Evolutionary conservation across 2,113 vertebrate species (phyloP), one percentile per base, ranked within the genome.

Genomic region (Oreochromis tanganicae): DNA sequence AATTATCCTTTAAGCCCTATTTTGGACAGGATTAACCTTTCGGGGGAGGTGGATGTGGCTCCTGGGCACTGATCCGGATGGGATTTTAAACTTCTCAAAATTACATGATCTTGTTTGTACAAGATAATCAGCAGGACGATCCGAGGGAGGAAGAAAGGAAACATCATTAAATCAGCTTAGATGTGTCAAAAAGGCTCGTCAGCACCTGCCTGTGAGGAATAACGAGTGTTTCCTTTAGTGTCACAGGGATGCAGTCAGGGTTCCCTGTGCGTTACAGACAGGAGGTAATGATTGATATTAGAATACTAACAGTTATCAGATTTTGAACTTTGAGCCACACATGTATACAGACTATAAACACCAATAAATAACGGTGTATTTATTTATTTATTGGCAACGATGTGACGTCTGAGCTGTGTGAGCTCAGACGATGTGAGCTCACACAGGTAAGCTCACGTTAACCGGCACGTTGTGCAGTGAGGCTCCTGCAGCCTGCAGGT

Each of bases 1-100:
- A 78, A 78, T 50, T 78, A 78, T 78, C 73, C 73, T 78, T 52
- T 78, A 78, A 78, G 46, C 27, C 46, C 46, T 78, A 78, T 78
- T 78, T 78, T 78, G 73, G 73, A 78, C 9, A 6, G 73, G 73
- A 78, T 78, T 78, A 78, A 78, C 46, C 73, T 78, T 52, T n/a
- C 3, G 17, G 41, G 50, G 73, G 73, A 52, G 4, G 73, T 5
- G 27, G 43, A 52, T 78, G 46, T 32, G 73, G 27, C 48, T 78
- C 46, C 27, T 8, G 73, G 73, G 52, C 34, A 57, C 38, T 61
- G 24, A 61, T 59, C 32, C 9, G 9, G 21, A 82, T 43, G 27
- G 80, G 24, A 61, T 61, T 61, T 43, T 48, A 46, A 59, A 61
- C 80, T 82, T 46, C 24, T 61, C 56, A 29, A 32, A 61, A 48